Percentiles rank a stretch among this genome's conserved stretches.
These are phyloP conservation scores for Rhorus exstirpatorius DNA, from an alignment of 2,888 invertebrate species.

Conservation along the genomic window DNA sequence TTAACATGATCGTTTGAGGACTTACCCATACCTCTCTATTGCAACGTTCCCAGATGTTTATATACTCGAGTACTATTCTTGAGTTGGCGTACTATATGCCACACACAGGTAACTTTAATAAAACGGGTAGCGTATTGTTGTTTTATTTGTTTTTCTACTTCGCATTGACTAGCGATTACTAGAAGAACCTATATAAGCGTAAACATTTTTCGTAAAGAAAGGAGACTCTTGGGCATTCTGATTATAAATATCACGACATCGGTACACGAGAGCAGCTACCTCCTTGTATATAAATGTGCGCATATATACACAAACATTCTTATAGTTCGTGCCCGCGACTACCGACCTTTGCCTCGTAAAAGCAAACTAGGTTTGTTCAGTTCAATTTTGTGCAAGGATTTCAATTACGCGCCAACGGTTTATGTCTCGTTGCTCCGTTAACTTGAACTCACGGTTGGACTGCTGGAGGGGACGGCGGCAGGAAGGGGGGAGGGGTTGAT, in stretches of 20 bases:
- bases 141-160: too few species aligned
- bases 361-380: constrained; percentile 70
- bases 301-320: background rate
- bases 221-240: background rate
- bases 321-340: background rate
- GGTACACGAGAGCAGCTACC: too few species aligned
- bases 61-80: too few species aligned
- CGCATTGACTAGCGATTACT: too few species aligned
- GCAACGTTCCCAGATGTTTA: too few species aligned
- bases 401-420: constrained; percentile 70
- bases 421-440: constrained; percentile 56
- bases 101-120: too few species aligned
- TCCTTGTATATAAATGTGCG: too few species aligned
- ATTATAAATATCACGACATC: constrained; percentile 11
- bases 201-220: background rate
- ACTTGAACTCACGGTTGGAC: background rate
- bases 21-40: too few species aligned
- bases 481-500: background rate
- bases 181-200: too few species aligned
- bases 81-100: too few species aligned
- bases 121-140: too few species aligned
- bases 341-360: constrained; percentile 60
- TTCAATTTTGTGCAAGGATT: constrained; percentile 71
- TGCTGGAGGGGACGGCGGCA: background rate
- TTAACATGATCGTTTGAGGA: too few species aligned